Evolutionary conservation across 2,113 vertebrate species (phyloP), one percentile per base, ranked within the genome.

Genomic region (Ammodytes marinus): DNA sequence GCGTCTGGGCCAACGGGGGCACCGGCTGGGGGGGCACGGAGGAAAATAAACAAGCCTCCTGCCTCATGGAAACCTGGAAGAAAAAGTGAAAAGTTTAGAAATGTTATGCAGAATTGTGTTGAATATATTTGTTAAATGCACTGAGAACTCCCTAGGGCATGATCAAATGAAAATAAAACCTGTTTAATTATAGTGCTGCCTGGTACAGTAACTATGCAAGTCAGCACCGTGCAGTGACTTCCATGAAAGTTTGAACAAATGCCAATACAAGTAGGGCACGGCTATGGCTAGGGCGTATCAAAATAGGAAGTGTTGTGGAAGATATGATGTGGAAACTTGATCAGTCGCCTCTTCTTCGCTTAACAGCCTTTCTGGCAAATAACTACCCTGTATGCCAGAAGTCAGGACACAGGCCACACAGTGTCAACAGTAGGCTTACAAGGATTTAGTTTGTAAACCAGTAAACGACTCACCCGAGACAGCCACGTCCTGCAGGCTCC

Each of bases 21-120:
- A 96, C 94, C 0, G 95, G 96, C 90, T 96, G 96, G 4, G 90
- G 81, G 8, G 95, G 93, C 69, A 95, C 94, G 0, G 93, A 91
- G 9, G 89, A 87, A 61, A 82, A 88, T 53, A 88, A 90, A 46
- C 83, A 79, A 8, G 35, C 13, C 72, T 92, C 91, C 83, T 86
- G 92, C 69, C 88, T 89, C 53, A 61, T 1, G 0, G 75, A 86
- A 17, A 82, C 88, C 93, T 95, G 80, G 0, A 64, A 43, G 10
- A 4, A 52, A 13, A 19, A 13, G 15, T 10, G 10, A 61, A 8
- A n/a, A 0, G 17, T 27, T 43, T 8, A 15, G 39, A 12, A 8
- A 49, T 12, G 27, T 49, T n/a, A 4, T 69, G 53, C 3, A 64
- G 40, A 37, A 53, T 3, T 19, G 2, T 37, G 12, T 4, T 11